A percentile compares a stretch with the other conserved stretches of the same genome.
These are phyloP conservation scores for Amiota communis DNA, from an alignment of 2,888 invertebrate genomes.

Conservation along the genomic window DNA sequence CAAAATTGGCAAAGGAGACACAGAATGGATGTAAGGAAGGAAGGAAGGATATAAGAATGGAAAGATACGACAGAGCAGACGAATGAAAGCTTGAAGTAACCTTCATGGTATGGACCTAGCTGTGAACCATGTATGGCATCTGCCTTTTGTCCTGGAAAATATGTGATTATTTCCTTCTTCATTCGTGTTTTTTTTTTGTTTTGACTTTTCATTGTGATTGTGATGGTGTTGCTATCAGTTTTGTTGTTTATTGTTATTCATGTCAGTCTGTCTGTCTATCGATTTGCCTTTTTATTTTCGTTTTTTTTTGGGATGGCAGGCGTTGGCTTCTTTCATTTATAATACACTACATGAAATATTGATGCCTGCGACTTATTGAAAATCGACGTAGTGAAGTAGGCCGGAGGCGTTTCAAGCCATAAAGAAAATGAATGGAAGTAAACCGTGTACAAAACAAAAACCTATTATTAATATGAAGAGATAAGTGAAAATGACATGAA, in stretches of 20 bases:
- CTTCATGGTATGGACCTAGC: too few relatives aligned
- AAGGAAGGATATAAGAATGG: neutral
- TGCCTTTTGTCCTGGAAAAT: conserved; percentile 3
- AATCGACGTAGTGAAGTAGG: conserved; percentile 4
- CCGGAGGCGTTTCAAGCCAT: conserved; percentile 1
- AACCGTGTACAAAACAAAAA: neutral
- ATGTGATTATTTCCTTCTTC: conserved; percentile 7
- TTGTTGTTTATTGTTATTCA: conserved; percentile 28
- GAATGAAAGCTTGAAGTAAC: too few relatives aligned
- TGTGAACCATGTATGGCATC: neutral
- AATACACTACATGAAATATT: conserved; percentile 59
- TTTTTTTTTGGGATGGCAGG: neutral
- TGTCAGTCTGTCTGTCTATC: neutral
- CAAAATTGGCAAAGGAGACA: neutral
- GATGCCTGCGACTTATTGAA: conserved; percentile 40
- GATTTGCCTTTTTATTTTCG: neutral
- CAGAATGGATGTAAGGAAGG: neutral
- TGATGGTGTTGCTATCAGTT: neutral
- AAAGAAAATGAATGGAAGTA: neutral
- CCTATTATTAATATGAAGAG: conserved; percentile 13
- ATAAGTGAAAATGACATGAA: conserved; percentile 14
- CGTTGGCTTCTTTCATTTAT: conserved; percentile 41
- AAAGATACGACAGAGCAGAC: too few relatives aligned
- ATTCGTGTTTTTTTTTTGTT: conserved; percentile 33
- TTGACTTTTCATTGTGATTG: conserved; percentile 33